Evolutionary conservation across 2,888 invertebrate species (phyloP), one percentile per base, ranked within the genome.

Genomic region (Cecidostiba fungosa): DNA sequence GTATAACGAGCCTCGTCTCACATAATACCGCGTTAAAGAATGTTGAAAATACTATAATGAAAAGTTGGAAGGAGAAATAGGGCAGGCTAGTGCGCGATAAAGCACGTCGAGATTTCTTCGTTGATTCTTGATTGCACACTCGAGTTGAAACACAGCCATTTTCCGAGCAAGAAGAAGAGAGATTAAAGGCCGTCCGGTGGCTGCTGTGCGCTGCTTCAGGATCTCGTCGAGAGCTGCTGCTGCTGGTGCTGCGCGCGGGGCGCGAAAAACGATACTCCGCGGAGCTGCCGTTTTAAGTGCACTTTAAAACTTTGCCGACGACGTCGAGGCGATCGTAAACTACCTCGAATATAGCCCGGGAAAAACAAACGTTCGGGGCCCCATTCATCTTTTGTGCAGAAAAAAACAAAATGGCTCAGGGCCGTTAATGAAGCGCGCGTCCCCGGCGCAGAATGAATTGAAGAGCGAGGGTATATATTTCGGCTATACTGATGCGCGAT

Each of bases 271-370:
- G 85, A 81, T 77, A 81, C 82, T 77, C 62, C 29, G 5, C 16
- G 16, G 66, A 26, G 66, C 66, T 29, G 87, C 77, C 23, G 83
- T 81, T 84, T 86, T 82, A 84, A 80, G 79, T 79, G 86, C 87
- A 87, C 87, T 87, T 87, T 82, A 80, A 86, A 86, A 87, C 85
- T 85, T 87, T 85, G 87, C 83, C 85, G 83, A 77, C 82, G 82
- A 73, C 82, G 82, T 74, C 84, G 82, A 83, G 85, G 85, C 74
- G 82, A 76, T 78, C 82, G 84, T 84, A 87, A 87, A 87, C 83
- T 39, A 32, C 43, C n/a, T 59, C 32, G 36, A n/a, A 26, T 19
- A 39, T 10, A 29, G 29, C 50, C 26, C 19, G 39, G 14, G 77
- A 77, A 77, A 77, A 77, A 77, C 77, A 77, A 77, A 77, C 77